phyloP scores from a whole-genome alignment of 92 coral and sea anemone genomes.

The Isaurus tuberculatus region DNA sequence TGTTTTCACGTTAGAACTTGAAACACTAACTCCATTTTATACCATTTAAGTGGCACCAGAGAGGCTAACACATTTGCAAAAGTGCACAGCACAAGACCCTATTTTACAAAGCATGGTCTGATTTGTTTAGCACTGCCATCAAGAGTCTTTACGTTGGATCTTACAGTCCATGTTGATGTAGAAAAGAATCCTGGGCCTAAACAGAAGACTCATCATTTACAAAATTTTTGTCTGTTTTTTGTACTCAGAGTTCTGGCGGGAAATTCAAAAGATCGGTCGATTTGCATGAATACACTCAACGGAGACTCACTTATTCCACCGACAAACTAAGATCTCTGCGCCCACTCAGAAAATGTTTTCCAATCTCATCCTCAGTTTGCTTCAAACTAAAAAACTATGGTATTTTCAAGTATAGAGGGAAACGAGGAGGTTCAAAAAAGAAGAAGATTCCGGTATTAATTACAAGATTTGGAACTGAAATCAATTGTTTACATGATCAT shows the following conservation, averaged over 20 bases:
- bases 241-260: background rate
- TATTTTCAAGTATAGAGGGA: background rate
- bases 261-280: background rate
- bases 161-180: background rate
- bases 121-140: background rate
- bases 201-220: background rate
- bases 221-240: background rate
- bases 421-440: background rate
- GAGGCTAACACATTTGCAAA: constrained; percentile 47
- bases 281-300: background rate
- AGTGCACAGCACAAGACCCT: constrained; percentile 50
- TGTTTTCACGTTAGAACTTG: constrained; percentile 57
- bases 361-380: background rate
- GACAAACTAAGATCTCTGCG: background rate
- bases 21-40: constrained; percentile 40
- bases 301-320: background rate
- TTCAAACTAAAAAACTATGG: background rate
- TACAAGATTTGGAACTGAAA: background rate
- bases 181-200: background rate
- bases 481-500: background rate
- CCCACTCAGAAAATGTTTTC: background rate
- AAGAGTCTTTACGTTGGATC: background rate
- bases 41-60: constrained; percentile 43
- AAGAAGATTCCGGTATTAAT: background rate
- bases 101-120: background rate